Percentiles rank a stretch among this genome's conserved stretches.
phyloP scores from a whole-genome alignment of 2,113 vertebrate species.

The Heloderma charlesbogerti region DNA sequence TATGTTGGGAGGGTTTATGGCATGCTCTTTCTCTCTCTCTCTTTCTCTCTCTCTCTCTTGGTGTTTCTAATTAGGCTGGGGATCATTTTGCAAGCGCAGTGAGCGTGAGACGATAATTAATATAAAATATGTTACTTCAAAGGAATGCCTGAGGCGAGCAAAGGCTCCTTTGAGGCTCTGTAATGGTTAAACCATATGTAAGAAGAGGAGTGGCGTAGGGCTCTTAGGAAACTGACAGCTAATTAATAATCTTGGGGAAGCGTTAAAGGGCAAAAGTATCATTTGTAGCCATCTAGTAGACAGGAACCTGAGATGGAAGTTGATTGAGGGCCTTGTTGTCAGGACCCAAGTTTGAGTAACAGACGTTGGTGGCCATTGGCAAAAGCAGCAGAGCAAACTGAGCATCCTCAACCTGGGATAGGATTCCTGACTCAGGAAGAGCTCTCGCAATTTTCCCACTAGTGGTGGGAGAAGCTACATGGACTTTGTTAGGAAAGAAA shows the following conservation, averaged over 20 bases:
- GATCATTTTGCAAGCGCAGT: constrained; percentile 46
- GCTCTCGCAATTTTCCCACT: not conserved
- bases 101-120: constrained; percentile 19
- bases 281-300: not conserved
- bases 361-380: not conserved
- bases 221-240: not conserved
- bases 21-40: constrained; percentile 39
- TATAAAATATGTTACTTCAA: constrained; percentile 47
- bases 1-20: not conserved
- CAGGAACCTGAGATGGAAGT: not conserved
- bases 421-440: not conserved
- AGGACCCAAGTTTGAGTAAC: not conserved
- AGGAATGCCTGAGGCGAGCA: constrained; percentile 41
- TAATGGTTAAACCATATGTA: constrained; percentile 54
- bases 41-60: constrained; percentile 40
- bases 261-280: not conserved
- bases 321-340: not conserved
- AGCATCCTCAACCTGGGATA: not conserved
- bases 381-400: not conserved
- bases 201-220: constrained; percentile 2
- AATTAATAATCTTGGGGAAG: not conserved
- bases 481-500: not conserved
- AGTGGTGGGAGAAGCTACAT: not conserved
- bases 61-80: constrained; percentile 49
- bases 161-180: constrained; percentile 47